Evolutionary conservation across 2,888 invertebrate genomes (phyloP).

Genomic region (Chrysotoxum bicinctum): DNA sequence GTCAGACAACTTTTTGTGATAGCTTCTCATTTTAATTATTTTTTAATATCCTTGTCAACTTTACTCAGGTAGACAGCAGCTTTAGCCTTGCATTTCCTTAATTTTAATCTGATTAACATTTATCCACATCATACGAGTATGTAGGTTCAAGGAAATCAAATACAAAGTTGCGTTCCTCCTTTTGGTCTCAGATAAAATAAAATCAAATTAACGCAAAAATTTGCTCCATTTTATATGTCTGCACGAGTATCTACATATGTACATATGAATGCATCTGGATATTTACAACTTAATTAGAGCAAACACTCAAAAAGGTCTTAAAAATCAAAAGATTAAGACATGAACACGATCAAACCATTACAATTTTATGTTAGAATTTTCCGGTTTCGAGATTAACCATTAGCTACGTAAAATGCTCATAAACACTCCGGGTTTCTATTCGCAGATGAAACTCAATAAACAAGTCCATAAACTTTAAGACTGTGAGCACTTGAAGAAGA

Average conservation of each 20-base stretch:
- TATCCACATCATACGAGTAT: not conserved
- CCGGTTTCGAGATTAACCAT: not conserved
- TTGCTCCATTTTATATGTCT: not conserved
- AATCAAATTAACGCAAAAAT: not conserved
- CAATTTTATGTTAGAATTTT: not conserved
- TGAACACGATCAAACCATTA: not conserved
- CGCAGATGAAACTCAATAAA: not conserved
- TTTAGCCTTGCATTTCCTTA: not conserved
- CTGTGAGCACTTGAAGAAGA: slow-evolving; percentile 3
- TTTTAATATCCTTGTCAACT: not conserved
- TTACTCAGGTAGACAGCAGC: not conserved
- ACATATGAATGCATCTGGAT: too few relatives aligned
- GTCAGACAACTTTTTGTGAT: not conserved
- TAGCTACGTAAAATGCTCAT: not conserved
- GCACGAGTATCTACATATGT: not conserved
- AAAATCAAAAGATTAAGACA: not conserved
- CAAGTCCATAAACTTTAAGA: not conserved
- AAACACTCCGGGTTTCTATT: not conserved
- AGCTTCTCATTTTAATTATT: not conserved
- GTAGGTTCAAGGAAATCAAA: not conserved
- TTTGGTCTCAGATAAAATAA: not conserved
- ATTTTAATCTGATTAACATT: not conserved
- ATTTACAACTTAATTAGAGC: not conserved
- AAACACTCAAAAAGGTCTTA: not conserved
- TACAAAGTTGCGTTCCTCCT: not conserved